Evolutionary conservation across 2,113 vertebrate species (phyloP), one percentile per base, ranked within the genome.

Genomic region (Stegastes partitus): DNA sequence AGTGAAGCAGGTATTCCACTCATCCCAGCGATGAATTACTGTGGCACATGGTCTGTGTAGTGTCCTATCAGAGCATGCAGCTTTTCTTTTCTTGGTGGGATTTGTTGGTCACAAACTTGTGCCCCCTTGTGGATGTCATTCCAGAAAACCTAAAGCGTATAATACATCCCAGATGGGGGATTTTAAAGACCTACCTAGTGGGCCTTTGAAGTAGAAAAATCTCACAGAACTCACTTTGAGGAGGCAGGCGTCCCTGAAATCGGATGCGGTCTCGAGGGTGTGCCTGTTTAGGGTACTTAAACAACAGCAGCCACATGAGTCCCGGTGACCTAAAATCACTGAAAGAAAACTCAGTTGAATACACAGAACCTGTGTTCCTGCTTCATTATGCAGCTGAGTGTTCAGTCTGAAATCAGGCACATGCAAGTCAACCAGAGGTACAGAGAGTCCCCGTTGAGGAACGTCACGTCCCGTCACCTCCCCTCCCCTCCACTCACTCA

Each of bases 91-190:
- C 8, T 42, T 12, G 39, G 39, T 42, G 39, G 39, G 3, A 42
- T 3, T 2, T 53, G 4, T 9, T 16, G 1, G 26, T 11, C 39
- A 3, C 39, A 66, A 19, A 18, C 45, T 12, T 19, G 54, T 22
- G 25, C 47, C 56, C 50, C 26, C 2, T 5, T 50, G 34, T 59
- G 18, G 61, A 15, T 18, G 28, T 73, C 67, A 44, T 11, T 14
- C 21, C 34, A 61, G 58, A 42, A 22, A 22, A 14, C 22, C 21
- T 45, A 45, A 16, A 50, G n/a, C 37, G n/a, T 45, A 5, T 26
- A 62, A 66, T 70, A 51, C 12, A 57, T 63, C 21, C 49, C 78
- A 79, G 31, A 66, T 57, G 58, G 18, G n/a, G 37, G 10, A 22
- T 62, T 15, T 65, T 62, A 45, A 62, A 62, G 54, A 54, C 45